Evolutionary conservation across 2,888 invertebrate genomes (phyloP).

Genomic region (Peribatodes rhomboidaria): DNA sequence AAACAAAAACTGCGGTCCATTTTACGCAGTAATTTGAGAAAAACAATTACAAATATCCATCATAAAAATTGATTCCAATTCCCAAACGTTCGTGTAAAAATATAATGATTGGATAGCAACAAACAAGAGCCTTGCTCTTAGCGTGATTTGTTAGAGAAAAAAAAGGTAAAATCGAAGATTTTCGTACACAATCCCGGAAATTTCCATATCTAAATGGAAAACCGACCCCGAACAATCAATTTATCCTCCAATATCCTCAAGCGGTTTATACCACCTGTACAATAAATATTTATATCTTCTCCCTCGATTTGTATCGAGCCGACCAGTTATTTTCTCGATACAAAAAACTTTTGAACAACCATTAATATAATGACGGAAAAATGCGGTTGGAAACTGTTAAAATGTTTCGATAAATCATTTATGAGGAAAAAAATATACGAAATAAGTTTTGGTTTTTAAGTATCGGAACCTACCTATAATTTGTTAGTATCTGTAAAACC

Average conservation of each 20-base stretch:
- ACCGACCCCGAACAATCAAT: conserved; percentile 87
- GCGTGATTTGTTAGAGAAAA: conserved; percentile 78
- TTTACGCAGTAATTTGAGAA: no score
- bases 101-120: conserved; percentile 55
- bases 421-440: not conserved
- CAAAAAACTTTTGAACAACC: conserved; percentile 52
- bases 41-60: not conserved
- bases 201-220: conserved; percentile 87
- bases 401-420: conserved; percentile 26
- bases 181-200: conserved; percentile 85
- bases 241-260: conserved; percentile 85
- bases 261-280: conserved; percentile 86
- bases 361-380: conserved; percentile 35
- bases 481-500: no score
- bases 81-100: conserved; percentile 27
- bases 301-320: conserved; percentile 76
- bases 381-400: conserved; percentile 10
- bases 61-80: conserved; percentile 23
- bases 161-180: conserved; percentile 83
- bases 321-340: conserved; percentile 61
- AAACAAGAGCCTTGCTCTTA: conserved; percentile 62
- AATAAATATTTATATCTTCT: conserved; percentile 84
- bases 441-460: not conserved
- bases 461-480: not conserved
- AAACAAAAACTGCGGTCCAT: no score